Conservation (phyloP, 2,888 invertebrate species). For the Odontocolon sp. region DNA sequence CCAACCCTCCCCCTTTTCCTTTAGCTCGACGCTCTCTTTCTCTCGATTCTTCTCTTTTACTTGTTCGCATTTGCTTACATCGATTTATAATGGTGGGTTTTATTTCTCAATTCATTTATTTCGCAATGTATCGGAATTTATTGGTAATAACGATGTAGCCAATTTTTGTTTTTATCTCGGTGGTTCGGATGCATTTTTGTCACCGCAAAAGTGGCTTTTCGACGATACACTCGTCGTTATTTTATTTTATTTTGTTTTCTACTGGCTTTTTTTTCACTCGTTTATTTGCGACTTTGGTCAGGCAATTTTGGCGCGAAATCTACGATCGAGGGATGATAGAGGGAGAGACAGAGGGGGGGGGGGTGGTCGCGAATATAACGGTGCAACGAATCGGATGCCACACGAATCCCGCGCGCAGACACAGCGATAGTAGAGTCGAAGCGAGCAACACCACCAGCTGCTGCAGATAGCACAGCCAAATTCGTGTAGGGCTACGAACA, state of each 20-base stretch:
- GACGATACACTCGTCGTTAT: background rate
- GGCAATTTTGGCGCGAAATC: conserved; percentile 58
- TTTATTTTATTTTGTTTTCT: background rate
- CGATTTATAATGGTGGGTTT: conserved; percentile 22
- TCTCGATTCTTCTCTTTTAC: conserved; percentile 1
- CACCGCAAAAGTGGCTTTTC: too few species aligned
- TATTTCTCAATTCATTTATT: background rate
- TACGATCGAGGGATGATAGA: conserved; percentile 33
- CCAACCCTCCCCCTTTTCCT: too few species aligned
- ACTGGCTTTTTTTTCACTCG: conserved; percentile 12
- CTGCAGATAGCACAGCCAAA: conserved; percentile 16
- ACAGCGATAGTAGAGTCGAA: conserved; percentile 25
- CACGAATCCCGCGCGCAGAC: conserved; percentile 4
- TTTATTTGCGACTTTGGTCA: conserved; percentile 45
- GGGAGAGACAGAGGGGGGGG: conserved; percentile 2
- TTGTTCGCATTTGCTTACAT: background rate
- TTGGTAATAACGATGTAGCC: too few species aligned
- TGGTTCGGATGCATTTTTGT: too few species aligned
- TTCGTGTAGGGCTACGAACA: conserved; percentile 6
- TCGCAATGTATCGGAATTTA: conserved; percentile 8
- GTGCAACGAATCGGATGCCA: conserved; percentile 21
- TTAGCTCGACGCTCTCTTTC: conserved; percentile 40
- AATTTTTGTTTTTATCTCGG: background rate
- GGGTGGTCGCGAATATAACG: conserved; percentile 26
- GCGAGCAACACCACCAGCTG: conserved; percentile 2